Evolutionary conservation across 2,113 vertebrate species (phyloP).

Genomic region (Passer montanus): DNA sequence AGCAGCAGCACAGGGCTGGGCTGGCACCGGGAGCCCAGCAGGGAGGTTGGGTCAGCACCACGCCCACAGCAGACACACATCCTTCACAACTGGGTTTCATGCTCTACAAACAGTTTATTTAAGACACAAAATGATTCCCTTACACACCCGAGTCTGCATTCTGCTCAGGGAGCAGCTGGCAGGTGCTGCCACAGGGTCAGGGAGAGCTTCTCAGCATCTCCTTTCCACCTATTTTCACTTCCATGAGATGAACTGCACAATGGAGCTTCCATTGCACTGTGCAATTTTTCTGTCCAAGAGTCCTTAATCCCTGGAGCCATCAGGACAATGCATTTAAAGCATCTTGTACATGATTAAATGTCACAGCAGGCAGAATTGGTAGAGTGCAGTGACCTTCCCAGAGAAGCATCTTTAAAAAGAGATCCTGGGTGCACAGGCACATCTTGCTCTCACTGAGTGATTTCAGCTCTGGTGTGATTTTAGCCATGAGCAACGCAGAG

Average conservation of each 20-base stretch:
- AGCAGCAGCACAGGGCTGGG: background rate
- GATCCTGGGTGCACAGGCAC: background rate
- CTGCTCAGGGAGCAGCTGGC: background rate
- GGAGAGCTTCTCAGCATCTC: background rate
- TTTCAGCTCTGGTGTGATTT: background rate
- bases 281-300: background rate
- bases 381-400: background rate
- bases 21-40: background rate
- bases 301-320: background rate
- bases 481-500: background rate
- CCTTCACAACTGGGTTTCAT: too few relatives aligned
- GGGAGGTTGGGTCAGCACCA: rapidly evolving
- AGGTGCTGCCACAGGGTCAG: background rate
- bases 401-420: background rate
- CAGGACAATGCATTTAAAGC: background rate
- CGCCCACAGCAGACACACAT: background rate
- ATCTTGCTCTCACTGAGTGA: rapidly evolving
- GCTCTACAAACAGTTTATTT: background rate
- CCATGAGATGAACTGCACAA: background rate
- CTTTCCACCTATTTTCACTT: background rate
- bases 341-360: background rate
- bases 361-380: background rate
- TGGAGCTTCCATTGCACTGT: background rate
- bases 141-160: background rate
- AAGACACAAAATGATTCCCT: background rate